phyloP scores from a whole-genome alignment of 2,888 invertebrate genomes.

The Diarsia brunnea region DNA sequence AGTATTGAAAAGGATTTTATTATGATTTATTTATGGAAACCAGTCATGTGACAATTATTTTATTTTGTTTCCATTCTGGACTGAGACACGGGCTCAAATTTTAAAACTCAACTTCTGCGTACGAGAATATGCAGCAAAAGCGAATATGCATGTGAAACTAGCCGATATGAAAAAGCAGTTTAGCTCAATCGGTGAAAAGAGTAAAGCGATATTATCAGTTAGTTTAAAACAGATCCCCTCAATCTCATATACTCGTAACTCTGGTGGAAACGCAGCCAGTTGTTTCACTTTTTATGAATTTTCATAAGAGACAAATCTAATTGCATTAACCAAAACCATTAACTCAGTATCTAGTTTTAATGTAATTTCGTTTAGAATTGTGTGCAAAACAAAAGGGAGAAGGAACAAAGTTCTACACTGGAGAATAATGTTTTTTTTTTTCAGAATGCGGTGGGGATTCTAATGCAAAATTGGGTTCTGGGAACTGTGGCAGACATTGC shows the following conservation, averaged over 20 bases:
- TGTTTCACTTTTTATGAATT: too few relatives aligned
- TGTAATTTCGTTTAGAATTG: neutral
- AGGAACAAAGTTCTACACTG: neutral
- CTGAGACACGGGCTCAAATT: neutral
- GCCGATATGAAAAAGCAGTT: neutral
- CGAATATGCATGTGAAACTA: neutral
- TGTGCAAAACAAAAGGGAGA: constrained; percentile 1
- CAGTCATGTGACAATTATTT: neutral
- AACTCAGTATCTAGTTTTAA: neutral
- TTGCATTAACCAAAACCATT: neutral
- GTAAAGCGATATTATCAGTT: neutral
- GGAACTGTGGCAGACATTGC: constrained; percentile 68
- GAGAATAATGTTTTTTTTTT: constrained; percentile 13
- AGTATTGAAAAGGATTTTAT: constrained; percentile 45
- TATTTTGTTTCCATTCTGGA: neutral
- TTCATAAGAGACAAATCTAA: neutral
- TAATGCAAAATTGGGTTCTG: constrained; percentile 68
- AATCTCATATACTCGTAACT: too few relatives aligned
- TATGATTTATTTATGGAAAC: neutral
- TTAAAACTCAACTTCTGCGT: neutral
- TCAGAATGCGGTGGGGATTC: constrained; percentile 68
- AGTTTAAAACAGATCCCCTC: neutral
- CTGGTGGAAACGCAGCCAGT: neutral
- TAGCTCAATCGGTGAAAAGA: neutral
- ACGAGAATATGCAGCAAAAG: neutral